Evolutionary conservation across 92 coral and sea anemone species (phyloP), one percentile per base, ranked within the genome.

Genomic region (Umimayanthus chanpuru): DNA sequence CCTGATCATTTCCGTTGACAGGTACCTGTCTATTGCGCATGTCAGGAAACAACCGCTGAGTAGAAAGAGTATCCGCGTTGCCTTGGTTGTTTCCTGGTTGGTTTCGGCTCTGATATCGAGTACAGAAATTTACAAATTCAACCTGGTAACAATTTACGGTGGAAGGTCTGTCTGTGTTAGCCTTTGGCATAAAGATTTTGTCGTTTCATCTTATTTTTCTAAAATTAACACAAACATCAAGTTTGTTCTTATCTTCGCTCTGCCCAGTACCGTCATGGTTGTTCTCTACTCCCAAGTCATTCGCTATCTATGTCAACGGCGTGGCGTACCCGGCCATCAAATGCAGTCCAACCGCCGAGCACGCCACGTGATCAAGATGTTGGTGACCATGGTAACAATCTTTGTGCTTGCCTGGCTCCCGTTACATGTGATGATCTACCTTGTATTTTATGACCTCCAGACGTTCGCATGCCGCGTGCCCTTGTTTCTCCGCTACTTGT

Each of bases 11-110:
- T 70, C 87, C 12, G 28, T 83, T 16, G 87, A 83, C 44, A 70
- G 87, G 77, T 83, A 83, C 55, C 14, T 83, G 23, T 83, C 87
- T 68, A 83, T 83, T 70, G 87, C 87, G 66, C 87, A 83, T 83
- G 87, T 70, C 67, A 83, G 77, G 28, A 83, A 83, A 70, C 87
- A 72, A 30, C 77, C 78, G 14, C 14, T 83, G 78, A 83, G 66
- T 28, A 70, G 78, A 43, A 70, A 68, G 73, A 26, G 77, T 16
- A 78, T 83, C 5, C 49, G 87, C 9, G 11, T 47, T 50, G 78
- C 87, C 21, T 21, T 83, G 7, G 65, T 21, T 8, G 12, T 83
- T 49, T 83, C 87, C 40, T 83, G 87, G 87, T 44, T 83, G 28
- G 66, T 68, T 43, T 68, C 66, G 39, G 73, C 77, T 49, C 9